Base-by-base conservation (phyloP, 1,140 invertebrate genomes). In the Drosophila saltans region DNA sequence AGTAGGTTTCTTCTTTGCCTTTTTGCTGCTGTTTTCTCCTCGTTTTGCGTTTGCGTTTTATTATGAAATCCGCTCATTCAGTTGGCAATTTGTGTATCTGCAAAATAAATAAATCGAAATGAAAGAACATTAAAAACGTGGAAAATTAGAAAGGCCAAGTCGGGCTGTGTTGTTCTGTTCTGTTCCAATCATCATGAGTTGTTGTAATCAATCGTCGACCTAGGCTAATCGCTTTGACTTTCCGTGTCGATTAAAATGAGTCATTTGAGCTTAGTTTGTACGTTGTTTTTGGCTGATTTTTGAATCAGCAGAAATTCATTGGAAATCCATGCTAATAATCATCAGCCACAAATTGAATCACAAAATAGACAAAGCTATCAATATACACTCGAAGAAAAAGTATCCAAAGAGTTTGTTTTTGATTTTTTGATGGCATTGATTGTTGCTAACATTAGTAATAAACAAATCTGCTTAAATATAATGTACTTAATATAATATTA, bases 61-160 rank as follows among this genome's bases (percentile, higher is more conserved):
- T 88, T 83, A 89, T 66, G 83, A 88, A 88, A 88, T 86, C 68
- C 73, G 81, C 66, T 62, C 82, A 86, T 85, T 85, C 81, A 81
- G 16, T 81, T 81, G 81, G 21, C 78, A 86, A 86, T 86, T 85
- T 68, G 67, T 73, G 62, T 75, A 66, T 72, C 81, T 84, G 80
- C 58, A 73, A 82, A 67, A 67, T 69, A 26, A 43, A 45, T 48
- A 48, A 48, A 48, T 48, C 45, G 45, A 48, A 69, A 48, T 59
- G 61, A 61, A 67, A 61, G 36, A 65, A 62, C n/a, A 66, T 66
- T 43, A 48, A 58, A 68, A 60, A 55, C 39, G 65, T 64, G 26
- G 63, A 76, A 76, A 69, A 79, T 60, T 70, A 69, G 64, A 84
- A 77, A 80, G 81, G 66, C 72, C 33, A 30, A 30, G 28, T 4